Base-by-base conservation (phyloP, 2,888 invertebrate species). In the Linnaemya vulpina region DNA sequence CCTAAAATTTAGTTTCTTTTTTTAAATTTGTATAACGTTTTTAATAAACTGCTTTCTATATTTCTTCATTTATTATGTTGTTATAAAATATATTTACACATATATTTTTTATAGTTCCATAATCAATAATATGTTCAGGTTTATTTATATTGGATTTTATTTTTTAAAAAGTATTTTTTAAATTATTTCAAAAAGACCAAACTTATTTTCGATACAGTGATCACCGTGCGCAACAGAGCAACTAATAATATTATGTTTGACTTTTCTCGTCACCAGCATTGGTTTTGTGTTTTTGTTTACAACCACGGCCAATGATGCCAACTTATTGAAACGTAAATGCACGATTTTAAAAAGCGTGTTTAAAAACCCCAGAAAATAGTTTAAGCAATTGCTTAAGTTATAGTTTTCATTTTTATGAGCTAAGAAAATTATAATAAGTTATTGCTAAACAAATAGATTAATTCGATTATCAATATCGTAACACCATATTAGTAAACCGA, bases 141-240 rank as follows among this genome's bases (percentile, higher is more conserved):
- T 51, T 20, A 20, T 20, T 51, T 8, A 20, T 1, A 20, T 20
- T 51, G 15, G 0, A n/a, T 8, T 30, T 30, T n/a, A 8, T n/a
- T 58, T 25, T 30, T 30, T 2, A 17, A 68, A 35, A 46, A 22
- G 3, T 53, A 3, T 35, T 53, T 62, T 70, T n/a, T 13, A 58
- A 68, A 60, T 25, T 40, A 11, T 68, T 5, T 46, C 11, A 43
- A 3, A 40, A 30, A 70, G 30, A 43, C 58, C 7, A 15, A 40
- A 43, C 9, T 2, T 22, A n/a, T 22, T n/a, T 67, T 65, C 5
- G 58, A 17, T 51, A n/a, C 74, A 65, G 62, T 58, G 78, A 82
- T 78, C 81, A 60, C 65, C 70, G 81, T 74, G 43, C 81, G 68
- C 60, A 70, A 53, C 22, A 70, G 40, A 80, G 35, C 65, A 60